Evolutionary conservation across 2,113 vertebrate genomes (phyloP), one percentile per base, ranked within the genome.

Genomic region (Eulemur rufifrons): DNA sequence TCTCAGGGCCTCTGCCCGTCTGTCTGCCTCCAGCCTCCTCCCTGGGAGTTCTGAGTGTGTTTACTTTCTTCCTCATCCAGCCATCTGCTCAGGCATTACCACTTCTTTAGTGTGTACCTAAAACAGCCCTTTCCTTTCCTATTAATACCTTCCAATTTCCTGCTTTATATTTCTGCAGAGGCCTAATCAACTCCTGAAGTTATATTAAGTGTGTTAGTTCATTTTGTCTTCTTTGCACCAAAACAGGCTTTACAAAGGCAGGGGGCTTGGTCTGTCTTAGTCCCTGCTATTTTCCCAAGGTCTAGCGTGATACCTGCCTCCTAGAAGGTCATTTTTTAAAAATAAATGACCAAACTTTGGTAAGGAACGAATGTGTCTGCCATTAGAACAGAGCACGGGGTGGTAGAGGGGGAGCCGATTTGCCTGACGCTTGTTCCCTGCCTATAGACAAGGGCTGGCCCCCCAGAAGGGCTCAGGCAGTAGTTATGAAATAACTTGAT

Each of bases 81-180:
- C 64, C 32, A 39, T 25, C 50, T 32, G 52, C 74, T 80, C 83
- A 25, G 32, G 0, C 23, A 23, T 12, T 6, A 9, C 74, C 25
- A 3, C 6, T 50, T 59, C 52, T 34, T 39, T 17, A 50, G 34
- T 39, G 5, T 0, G 2, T 4, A 14, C 18, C 10, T 10, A 5
- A 80, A 56, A 32, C 25, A 50, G 9, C 47, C n/a, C 76, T 61
- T 71, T 20, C 3, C 27, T 29, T 29, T 21, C 73, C 0, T 27
- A 4, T 63, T 21, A 54, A 11, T 4, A 4, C 50, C 45, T 52
- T 54, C 4, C 61, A 4, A 3, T 14, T 66, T n/a, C n/a, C 34
- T 15, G 34, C 21, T 64, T 13, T 27, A 27, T 17, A 63, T 27
- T 77, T 63, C 54, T n/a, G 18, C 42, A 12, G 5, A 32, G 74